Evolutionary conservation across 1,140 invertebrate genomes (phyloP).

Genomic region (Neodiprion lecontei): DNA sequence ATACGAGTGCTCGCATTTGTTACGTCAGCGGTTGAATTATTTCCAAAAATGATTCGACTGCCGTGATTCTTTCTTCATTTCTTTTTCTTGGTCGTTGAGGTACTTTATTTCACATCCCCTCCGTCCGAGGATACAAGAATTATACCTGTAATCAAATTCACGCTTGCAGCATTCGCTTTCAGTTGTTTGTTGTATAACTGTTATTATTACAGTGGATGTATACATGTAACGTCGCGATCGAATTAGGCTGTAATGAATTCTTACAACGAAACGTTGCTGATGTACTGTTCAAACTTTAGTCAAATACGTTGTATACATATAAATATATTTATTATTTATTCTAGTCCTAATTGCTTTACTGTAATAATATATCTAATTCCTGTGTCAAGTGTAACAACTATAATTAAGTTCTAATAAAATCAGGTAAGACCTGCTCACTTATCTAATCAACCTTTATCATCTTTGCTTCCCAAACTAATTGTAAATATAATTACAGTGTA

Average conservation of each 20-base stretch:
- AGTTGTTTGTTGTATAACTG: background rate
- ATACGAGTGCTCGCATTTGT: background rate
- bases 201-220: too few relatives aligned
- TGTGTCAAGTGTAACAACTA: conserved; percentile 44
- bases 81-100: background rate
- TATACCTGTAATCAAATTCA: background rate
- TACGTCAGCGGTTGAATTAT: background rate
- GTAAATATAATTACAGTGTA: background rate
- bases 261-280: conserved; percentile 2
- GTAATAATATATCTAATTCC: conserved; percentile 40
- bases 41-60: background rate
- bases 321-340: conserved; percentile 34
- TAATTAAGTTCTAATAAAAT: conserved; percentile 49
- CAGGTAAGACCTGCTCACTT: conserved; percentile 33
- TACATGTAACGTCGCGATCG: background rate
- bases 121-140: background rate
- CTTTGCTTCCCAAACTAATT: too few relatives aligned
- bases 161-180: background rate
- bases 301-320: conserved; percentile 20
- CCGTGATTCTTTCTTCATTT: background rate
- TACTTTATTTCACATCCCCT: background rate
- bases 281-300: conserved; percentile 2
- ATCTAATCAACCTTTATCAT: conserved; percentile 23
- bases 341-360: conserved; percentile 42
- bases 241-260: conserved; percentile 7